Evolutionary conservation across 1,140 invertebrate genomes (phyloP).

Genomic region (Thaumetopoea pityocampa): DNA sequence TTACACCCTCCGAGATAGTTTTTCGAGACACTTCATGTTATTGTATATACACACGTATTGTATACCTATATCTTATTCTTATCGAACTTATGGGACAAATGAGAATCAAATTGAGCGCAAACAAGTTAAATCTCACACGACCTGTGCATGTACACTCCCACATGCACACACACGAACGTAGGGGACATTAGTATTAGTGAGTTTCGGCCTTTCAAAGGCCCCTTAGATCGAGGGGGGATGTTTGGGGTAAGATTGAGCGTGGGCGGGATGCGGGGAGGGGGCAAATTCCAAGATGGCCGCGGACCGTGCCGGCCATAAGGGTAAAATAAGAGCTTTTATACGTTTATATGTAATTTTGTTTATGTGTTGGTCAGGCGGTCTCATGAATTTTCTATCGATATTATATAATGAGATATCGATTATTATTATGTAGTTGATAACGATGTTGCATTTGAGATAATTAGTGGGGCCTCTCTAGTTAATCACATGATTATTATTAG

Average conservation of each 20-base stretch:
- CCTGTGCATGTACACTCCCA: slow-evolving; percentile 21
- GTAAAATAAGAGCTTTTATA: slow-evolving; percentile 61
- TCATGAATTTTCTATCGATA: slow-evolving; percentile 40
- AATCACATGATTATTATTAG: too few relatives aligned
- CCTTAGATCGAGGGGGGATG: slow-evolving; percentile 64
- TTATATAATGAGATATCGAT: too few relatives aligned
- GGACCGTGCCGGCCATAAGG: slow-evolving; percentile 69
- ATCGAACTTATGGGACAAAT: slow-evolving; percentile 26
- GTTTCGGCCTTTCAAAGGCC: slow-evolving; percentile 67
- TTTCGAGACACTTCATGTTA: too few relatives aligned
- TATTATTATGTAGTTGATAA: too few relatives aligned
- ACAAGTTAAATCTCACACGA: slow-evolving; percentile 35
- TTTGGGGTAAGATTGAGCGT: slow-evolving; percentile 65
- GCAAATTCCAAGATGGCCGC: slow-evolving; percentile 63
- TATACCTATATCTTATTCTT: too few relatives aligned
- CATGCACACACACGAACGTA: slow-evolving; percentile 45
- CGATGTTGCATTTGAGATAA: too few relatives aligned
- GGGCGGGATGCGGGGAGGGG: slow-evolving; percentile 41
- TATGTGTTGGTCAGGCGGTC: slow-evolving; percentile 46
- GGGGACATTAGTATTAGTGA: slow-evolving; percentile 70
- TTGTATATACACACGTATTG: too few relatives aligned
- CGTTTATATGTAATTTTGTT: slow-evolving; percentile 52
- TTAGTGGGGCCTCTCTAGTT: too few relatives aligned
- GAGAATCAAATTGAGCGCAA: slow-evolving; percentile 43
- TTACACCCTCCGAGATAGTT: too few relatives aligned